Conservation (phyloP, 2,888 invertebrate species). For the Sphaeridia pumilis region DNA sequence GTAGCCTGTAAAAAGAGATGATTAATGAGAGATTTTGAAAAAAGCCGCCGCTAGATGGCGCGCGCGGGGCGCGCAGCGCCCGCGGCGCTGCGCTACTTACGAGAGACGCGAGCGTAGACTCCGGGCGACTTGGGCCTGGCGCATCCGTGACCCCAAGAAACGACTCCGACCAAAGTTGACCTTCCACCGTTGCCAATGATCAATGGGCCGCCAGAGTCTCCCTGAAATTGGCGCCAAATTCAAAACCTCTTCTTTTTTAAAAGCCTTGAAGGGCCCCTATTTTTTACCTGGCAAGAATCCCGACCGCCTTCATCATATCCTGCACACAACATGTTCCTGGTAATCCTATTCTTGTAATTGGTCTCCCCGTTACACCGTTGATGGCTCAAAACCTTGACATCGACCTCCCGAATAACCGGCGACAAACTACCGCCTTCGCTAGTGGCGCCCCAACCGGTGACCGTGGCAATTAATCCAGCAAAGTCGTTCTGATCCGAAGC, state of each 20-base stretch:
- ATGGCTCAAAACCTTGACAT: slow-evolving; percentile 25
- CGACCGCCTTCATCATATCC: slow-evolving; percentile 17
- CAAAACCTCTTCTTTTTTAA: not conserved
- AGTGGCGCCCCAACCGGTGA: slow-evolving; percentile 29
- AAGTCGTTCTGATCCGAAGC: slow-evolving; percentile 9
- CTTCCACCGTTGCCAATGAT: not conserved
- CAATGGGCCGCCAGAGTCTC: slow-evolving; percentile 18
- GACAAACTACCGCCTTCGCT: slow-evolving; percentile 15
- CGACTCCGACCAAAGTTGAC: slow-evolving; percentile 4
- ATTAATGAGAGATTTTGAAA: too few species aligned
- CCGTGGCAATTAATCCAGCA: slow-evolving; percentile 16
- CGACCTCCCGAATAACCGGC: slow-evolving; percentile 18
- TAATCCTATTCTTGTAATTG: slow-evolving; percentile 22
- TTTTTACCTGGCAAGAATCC: slow-evolving; percentile 19
- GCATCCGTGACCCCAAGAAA: slow-evolving; percentile 15
- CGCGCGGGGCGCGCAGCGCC: too few species aligned
- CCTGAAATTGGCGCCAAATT: slow-evolving; percentile 5
- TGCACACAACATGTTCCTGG: slow-evolving; percentile 29
- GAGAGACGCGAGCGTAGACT: slow-evolving; percentile 24
- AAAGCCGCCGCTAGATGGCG: too few species aligned
- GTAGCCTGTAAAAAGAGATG: not conserved
- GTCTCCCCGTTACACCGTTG: slow-evolving; percentile 20
- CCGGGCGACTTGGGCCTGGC: slow-evolving; percentile 22
- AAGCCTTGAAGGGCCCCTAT: not conserved
- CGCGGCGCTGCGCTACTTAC: slow-evolving; percentile 18